phyloP scores from a whole-genome alignment of 2,888 invertebrate species.

The Bimastos eiseni region DNA sequence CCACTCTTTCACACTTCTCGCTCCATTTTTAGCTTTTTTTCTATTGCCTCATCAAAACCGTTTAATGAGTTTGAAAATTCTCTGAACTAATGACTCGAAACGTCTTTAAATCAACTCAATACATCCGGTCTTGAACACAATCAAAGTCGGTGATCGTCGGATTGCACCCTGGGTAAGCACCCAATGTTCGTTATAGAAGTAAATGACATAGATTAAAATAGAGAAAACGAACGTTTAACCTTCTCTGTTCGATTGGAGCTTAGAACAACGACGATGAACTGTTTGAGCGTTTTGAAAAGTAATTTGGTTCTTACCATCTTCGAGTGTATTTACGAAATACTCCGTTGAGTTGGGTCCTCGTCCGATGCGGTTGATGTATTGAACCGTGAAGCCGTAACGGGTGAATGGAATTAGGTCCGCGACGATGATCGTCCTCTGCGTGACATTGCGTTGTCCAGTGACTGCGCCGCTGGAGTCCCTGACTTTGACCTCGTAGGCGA shows the following conservation, averaged over 20 bases:
- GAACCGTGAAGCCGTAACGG: slow-evolving; percentile 47
- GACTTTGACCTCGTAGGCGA: slow-evolving; percentile 29
- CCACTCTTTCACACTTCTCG: no score
- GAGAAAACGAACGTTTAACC: not conserved
- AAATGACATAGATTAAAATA: no score
- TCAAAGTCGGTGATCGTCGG: not conserved
- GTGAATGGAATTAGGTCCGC: slow-evolving; percentile 46
- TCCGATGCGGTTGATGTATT: slow-evolving; percentile 53
- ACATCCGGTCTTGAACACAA: not conserved
- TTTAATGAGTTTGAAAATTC: not conserved
- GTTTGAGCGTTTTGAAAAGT: not conserved
- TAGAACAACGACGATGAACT: not conserved
- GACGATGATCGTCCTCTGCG: not conserved
- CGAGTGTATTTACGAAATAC: slow-evolving; percentile 45
- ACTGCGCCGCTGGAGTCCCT: not conserved
- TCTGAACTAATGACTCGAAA: not conserved
- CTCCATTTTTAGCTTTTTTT: not conserved
- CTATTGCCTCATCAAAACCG: not conserved
- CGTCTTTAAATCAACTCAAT: not conserved
- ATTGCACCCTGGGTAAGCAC: not conserved
- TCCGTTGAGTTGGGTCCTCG: slow-evolving; percentile 45
- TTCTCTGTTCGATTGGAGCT: not conserved
- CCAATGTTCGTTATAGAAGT: not conserved
- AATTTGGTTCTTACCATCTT: slow-evolving; percentile 47
- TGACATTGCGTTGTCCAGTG: not conserved